These are phyloP conservation scores for Smithornis capensis DNA, from an alignment of 2,113 vertebrate genomes.

Conservation along the genomic window DNA sequence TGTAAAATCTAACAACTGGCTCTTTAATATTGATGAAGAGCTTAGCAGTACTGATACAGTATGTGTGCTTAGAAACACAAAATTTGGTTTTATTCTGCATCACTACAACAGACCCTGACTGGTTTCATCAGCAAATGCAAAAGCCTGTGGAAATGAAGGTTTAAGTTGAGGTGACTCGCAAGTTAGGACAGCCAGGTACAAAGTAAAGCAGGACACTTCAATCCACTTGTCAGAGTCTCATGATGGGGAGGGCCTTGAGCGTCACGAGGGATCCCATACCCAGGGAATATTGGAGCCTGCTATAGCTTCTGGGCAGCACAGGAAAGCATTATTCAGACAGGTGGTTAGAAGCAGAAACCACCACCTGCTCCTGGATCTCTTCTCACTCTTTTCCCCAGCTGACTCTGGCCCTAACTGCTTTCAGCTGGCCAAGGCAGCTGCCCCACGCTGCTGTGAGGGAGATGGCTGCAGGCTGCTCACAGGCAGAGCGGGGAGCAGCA, in stretches of 20 bases:
- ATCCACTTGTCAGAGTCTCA: background rate
- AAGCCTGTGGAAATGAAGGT: background rate
- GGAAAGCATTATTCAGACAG: background rate
- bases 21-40: constrained; percentile 21
- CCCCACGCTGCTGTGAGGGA: background rate
- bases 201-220: background rate
- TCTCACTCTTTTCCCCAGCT: background rate
- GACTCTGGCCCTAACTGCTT: constrained; percentile 3
- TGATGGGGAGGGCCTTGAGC: background rate
- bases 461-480: background rate
- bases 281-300: background rate
- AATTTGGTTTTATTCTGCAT: background rate
- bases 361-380: constrained; percentile 56
- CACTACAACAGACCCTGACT: background rate
- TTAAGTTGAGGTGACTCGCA: background rate
- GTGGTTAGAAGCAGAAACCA: constrained; percentile 1
- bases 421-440: constrained; percentile 50
- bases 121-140: background rate
- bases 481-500: background rate
- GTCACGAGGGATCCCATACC: rapidly evolving
- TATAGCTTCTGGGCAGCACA: background rate
- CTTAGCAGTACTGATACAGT: background rate
- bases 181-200: background rate
- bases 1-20: background rate
- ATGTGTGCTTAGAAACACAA: background rate